Conservation (phyloP, 2,888 invertebrate species). For the Crocallis elinguaria region DNA sequence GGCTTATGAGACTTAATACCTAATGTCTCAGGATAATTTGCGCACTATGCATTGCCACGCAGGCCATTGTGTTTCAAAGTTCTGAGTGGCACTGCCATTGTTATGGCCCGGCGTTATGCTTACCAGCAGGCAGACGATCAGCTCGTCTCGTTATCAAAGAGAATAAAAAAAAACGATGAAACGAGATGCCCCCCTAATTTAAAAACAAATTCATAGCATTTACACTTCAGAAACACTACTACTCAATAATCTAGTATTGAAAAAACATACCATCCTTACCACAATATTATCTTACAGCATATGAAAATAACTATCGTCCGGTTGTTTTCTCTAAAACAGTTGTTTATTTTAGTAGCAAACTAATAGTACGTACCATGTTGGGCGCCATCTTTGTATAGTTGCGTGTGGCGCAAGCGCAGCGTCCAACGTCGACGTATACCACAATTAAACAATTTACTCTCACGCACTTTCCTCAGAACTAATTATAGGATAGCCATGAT, state of each 20-base stretch:
- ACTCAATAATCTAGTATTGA: slow-evolving; percentile 10
- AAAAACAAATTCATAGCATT: no score
- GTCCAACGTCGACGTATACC: slow-evolving; percentile 60
- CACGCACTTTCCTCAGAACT: slow-evolving; percentile 69
- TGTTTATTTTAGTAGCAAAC: slow-evolving; percentile 6
- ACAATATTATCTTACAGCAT: slow-evolving; percentile 53
- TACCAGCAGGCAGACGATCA: no score
- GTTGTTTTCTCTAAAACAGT: slow-evolving; percentile 43
- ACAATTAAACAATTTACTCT: slow-evolving; percentile 77
- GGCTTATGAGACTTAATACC: no score
- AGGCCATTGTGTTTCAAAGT: no score
- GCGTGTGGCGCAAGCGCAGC: slow-evolving; percentile 58
- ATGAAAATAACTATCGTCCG: slow-evolving; percentile 53
- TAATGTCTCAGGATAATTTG: no score
- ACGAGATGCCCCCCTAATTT: no score
- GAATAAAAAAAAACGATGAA: no score
- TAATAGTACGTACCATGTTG: slow-evolving; percentile 6
- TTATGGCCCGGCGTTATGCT: no score
- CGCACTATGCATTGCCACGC: no score
- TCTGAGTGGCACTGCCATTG: no score
- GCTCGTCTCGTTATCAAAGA: no score
- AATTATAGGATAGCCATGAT: slow-evolving; percentile 60
- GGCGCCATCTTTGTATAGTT: slow-evolving; percentile 49
- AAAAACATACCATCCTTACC: slow-evolving; percentile 29
- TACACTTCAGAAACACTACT: no score